Evolutionary conservation across 2,113 vertebrate genomes (phyloP).

Genomic region (Sceloporus tristichus): DNA sequence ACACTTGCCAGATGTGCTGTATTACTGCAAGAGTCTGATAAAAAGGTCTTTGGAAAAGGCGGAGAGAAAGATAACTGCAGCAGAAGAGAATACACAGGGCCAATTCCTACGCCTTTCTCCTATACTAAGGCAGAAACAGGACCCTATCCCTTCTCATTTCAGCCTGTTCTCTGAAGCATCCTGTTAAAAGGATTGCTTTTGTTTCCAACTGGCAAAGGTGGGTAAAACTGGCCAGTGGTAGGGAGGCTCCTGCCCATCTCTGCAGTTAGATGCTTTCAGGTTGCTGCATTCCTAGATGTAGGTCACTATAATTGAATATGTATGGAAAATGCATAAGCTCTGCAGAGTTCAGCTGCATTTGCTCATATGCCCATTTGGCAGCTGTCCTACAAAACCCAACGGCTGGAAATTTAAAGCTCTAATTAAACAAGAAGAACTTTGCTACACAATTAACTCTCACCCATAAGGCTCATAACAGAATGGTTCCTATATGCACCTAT

Average conservation of each 20-base stretch:
- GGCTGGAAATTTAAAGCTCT: slow-evolving; percentile 53
- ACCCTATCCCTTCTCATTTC: not conserved
- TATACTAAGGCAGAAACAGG: not conserved
- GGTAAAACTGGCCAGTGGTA: not conserved
- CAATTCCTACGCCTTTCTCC: slow-evolving; percentile 29
- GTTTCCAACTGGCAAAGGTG: not conserved
- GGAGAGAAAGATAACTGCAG: slow-evolving; percentile 24
- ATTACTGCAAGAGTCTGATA: slow-evolving; percentile 9
- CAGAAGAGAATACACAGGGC: slow-evolving; percentile 9
- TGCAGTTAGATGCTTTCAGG: slow-evolving; percentile 48
- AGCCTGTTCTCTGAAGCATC: not conserved
- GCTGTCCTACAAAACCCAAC: slow-evolving; percentile 48
- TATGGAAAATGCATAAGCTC: slow-evolving; percentile 60
- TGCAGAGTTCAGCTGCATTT: slow-evolving; percentile 61
- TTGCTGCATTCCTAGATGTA: slow-evolving; percentile 54
- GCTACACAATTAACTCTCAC: slow-evolving; percentile 36
- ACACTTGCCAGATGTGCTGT: slow-evolving; percentile 2
- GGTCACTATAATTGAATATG: slow-evolving; percentile 69
- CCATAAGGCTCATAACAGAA: not conserved
- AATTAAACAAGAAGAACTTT: slow-evolving; percentile 45
- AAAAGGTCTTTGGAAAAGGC: slow-evolving; percentile 36
- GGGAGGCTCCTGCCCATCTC: slow-evolving; percentile 43
- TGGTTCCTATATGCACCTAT: not conserved
- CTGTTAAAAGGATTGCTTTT: slow-evolving; percentile 28
- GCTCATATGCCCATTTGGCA: slow-evolving; percentile 63